These are phyloP conservation scores for Monomorium pharaonis DNA, from an alignment of 1,140 invertebrate species.

Conservation along the genomic window DNA sequence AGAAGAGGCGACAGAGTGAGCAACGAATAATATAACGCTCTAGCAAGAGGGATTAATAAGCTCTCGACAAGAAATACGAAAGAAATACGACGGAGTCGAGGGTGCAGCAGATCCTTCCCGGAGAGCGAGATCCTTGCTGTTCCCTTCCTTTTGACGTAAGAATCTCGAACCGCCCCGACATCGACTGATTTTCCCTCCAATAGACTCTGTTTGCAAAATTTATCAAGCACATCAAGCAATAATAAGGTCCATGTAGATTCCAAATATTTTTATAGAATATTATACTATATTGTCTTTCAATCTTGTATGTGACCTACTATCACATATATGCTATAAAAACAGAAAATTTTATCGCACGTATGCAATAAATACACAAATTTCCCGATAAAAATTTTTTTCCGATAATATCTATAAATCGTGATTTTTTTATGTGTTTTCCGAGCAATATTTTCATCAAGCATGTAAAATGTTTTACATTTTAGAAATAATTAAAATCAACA, in stretches of 20 bases:
- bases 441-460: neutral
- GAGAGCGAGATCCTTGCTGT: constrained; percentile 29
- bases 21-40: constrained; percentile 66
- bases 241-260: neutral
- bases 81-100: constrained; percentile 62
- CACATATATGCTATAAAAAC: too few species aligned
- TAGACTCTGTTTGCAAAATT: constrained; percentile 3
- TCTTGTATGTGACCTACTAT: neutral
- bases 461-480: neutral
- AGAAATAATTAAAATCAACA: neutral
- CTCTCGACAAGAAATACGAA: constrained; percentile 68
- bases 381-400: neutral
- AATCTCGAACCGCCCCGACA: constrained; percentile 10
- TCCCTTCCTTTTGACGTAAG: constrained; percentile 31
- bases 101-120: constrained; percentile 44
- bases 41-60: constrained; percentile 67
- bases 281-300: neutral
- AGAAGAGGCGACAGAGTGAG: constrained; percentile 66
- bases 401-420: neutral
- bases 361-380: neutral
- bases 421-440: neutral
- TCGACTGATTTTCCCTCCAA: constrained; percentile 7
- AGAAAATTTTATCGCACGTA: neutral
- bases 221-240: constrained; percentile 5
- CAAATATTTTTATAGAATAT: neutral